Evolutionary conservation across 2,888 invertebrate species (phyloP).

Genomic region (Tridacna gigas): DNA sequence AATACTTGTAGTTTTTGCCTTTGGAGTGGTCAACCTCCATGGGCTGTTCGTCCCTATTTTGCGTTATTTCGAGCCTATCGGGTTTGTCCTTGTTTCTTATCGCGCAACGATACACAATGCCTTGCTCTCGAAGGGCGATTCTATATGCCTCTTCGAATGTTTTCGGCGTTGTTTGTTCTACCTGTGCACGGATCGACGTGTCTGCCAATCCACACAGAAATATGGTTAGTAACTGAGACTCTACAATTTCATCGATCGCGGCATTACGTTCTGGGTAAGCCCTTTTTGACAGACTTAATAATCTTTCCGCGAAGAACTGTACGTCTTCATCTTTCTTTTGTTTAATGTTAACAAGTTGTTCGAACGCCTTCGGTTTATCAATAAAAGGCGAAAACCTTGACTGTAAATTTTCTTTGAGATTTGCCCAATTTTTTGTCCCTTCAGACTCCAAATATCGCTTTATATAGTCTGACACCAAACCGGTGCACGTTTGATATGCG

Average conservation of each 20-base stretch:
- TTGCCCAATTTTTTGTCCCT: background rate
- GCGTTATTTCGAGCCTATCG: background rate
- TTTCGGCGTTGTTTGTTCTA: constrained; percentile 10
- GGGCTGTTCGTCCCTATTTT: constrained; percentile 3
- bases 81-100: constrained; percentile 7
- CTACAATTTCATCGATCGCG: constrained; percentile 17
- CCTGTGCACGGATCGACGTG: constrained; percentile 16
- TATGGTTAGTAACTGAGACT: constrained; percentile 20
- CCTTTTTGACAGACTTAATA: constrained; percentile 1
- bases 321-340: background rate
- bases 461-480: background rate
- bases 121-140: constrained; percentile 23
- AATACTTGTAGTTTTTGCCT: background rate
- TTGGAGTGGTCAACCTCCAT: constrained; percentile 15
- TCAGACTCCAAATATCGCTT: constrained; percentile 8
- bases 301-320: background rate
- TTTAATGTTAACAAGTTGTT: background rate
- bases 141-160: constrained; percentile 28
- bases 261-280: constrained; percentile 1
- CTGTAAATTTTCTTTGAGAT: constrained; percentile 2
- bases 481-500: background rate
- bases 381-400: constrained; percentile 14
- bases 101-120: constrained; percentile 16
- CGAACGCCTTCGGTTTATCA: constrained; percentile 7
- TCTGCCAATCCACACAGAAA: constrained; percentile 21